Evolutionary conservation across 2,888 invertebrate species (phyloP), one percentile per base, ranked within the genome.

Genomic region (Steinernema hermaphroditum): DNA sequence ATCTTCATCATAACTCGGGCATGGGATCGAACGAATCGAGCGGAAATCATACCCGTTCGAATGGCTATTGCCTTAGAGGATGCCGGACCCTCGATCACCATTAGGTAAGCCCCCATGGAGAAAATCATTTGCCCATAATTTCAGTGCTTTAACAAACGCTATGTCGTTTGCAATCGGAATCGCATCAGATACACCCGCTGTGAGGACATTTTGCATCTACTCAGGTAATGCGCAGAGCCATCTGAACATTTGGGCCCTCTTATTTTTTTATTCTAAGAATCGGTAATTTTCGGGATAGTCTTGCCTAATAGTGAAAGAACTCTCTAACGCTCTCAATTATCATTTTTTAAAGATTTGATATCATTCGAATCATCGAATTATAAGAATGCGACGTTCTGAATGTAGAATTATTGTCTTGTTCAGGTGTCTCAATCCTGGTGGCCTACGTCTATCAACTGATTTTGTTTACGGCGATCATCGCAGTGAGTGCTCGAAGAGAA

Each of bases 11-110:
- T 83, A 37, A 74, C 71, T 49, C 57, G 78, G 2, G 78, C 78
- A 1, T 78, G 78, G 78, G 76, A 79, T 44, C 70, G 78, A 16
- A 78, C 62, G 29, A 62, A 62, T 32, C 62, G 62, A 32, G 29
- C 62, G 34, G 74, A 71, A 14, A 68, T 54, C 9, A 70, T 82
- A n/a, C 57, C 70, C 0, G 77, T 79, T 69, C 69, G 82, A n/a
- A 80, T 82, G 78, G 82, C 82, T 0, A 34, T 74, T 9, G 75
- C 81, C 2, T 69, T 83, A 1, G 85, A 83, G 70, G 84, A 83
- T 32, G 85, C 83, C 19, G 83, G 83, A 0, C 84, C 83, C 8
- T 79, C 79, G 4, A 83, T 83, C 43, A 84, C 85, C 8, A 85
- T 83, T 54, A 82, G 82, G 82, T 81, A 50, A 14, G 27, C 8